phyloP scores from a whole-genome alignment of 2,113 vertebrate species.

The Brevimyrus niger region DNA sequence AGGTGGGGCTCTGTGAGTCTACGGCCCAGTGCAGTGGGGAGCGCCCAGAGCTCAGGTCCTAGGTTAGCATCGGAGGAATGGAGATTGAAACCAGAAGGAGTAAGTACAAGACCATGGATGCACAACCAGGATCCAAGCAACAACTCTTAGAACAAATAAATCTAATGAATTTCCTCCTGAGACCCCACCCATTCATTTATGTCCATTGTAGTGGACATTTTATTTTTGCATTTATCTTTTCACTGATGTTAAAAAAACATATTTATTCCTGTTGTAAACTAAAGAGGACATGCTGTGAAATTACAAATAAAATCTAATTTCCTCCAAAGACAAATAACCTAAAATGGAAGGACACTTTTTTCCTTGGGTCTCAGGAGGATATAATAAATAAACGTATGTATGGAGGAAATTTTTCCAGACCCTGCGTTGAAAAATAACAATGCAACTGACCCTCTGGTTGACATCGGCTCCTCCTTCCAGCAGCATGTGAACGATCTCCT shows the following conservation, averaged over 20 bases:
- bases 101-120: background rate
- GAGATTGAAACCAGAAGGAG: background rate
- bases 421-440: background rate
- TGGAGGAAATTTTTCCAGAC: background rate
- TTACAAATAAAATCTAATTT: no score
- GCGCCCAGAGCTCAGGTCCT: constrained; percentile 68
- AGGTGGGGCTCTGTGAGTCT: constrained; percentile 51
- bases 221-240: no score
- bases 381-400: background rate
- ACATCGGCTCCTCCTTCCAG: constrained; percentile 53
- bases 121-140: background rate
- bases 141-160: background rate
- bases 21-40: constrained; percentile 67
- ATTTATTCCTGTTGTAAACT: no score
- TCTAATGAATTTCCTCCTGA: no score
- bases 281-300: no score
- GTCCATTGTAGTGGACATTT: no score
- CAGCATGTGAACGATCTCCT: constrained; percentile 55
- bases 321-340: no score
- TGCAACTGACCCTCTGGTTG: constrained; percentile 55
- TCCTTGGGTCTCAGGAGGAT: no score
- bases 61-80: background rate
- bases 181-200: no score
- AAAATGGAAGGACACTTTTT: no score
- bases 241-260: no score